Evolutionary conservation across 2,888 invertebrate species (phyloP), one percentile per base, ranked within the genome.

Genomic region (Labia minor): DNA sequence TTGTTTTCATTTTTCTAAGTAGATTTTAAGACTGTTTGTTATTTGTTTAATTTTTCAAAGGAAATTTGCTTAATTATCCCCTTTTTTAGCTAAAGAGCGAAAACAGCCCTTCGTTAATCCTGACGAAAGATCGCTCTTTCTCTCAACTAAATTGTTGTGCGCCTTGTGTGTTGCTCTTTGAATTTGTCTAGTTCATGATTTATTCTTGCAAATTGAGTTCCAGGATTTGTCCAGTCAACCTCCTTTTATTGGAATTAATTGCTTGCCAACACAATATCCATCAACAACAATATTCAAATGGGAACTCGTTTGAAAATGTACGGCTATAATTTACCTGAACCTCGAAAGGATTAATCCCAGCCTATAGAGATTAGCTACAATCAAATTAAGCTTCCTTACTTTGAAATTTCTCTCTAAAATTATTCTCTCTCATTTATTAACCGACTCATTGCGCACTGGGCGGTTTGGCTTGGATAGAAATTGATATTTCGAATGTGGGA

Each of bases 231-330:
- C 49, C 49, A 49, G 2, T n/a, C 49, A 16, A 14, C 49, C 14
- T 49, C n/a, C 14, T 49, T 49, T 49, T 49, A 49, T 49, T 49
- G 49, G 14, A 49, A 49, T 49, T 49, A 49, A 49, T 49, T n/a
- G 49, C 49, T 16, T 3, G 49, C 16, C 49, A 14, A 49, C 14
- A 49, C n/a, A 49, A 16, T 14, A n/a, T n/a, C 14, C 8, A 49
- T n/a, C 49, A 49, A 49, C 8, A 49, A 49, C 49, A 49, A 49
- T 49, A 49, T 49, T 49, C 49, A 49, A 49, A 49, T 49, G 2
- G 26, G 26, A 26, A 26, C 26, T 26, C 8, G 26, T 26, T 26
- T 26, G 26, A 26, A 26, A 26, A 6, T 26, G 26, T 26, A 26
- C 26, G 26, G 26, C 26, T 26, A 26, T 26, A 26, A 26, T 26